These are phyloP conservation scores for Salarias fasciatus DNA, from an alignment of 2,797 vertebrate species.

Conservation along the genomic window DNA sequence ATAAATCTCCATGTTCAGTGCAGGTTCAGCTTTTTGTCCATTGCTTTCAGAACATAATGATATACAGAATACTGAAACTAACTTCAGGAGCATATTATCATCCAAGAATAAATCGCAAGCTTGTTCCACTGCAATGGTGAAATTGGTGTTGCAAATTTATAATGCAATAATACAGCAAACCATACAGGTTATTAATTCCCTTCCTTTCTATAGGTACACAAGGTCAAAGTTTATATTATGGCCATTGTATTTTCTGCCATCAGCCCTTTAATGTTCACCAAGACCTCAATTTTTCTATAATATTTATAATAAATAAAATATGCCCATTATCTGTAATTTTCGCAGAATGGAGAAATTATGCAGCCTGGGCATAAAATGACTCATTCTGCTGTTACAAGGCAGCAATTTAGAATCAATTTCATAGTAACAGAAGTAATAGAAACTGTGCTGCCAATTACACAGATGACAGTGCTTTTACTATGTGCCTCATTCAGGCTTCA, in stretches of 20 bases:
- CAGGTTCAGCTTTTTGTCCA: background rate
- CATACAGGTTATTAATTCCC: background rate
- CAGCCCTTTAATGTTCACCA: background rate
- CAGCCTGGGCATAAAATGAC: constrained; percentile 24
- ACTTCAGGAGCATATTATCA: constrained; percentile 12
- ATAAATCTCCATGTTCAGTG: background rate
- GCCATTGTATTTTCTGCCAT: background rate
- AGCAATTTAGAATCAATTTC: constrained; percentile 52
- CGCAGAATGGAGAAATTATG: constrained; percentile 23
- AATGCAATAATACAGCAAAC: constrained; percentile 1
- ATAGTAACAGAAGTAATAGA: constrained; percentile 32
- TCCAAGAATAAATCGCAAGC: background rate
- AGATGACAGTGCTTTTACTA: constrained; percentile 46
- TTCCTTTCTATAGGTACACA: background rate
- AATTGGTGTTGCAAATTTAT: constrained; percentile 4
- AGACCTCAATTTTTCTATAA: constrained; percentile 2
- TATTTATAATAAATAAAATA: constrained; percentile 26
- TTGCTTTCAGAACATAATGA: constrained; percentile 12
- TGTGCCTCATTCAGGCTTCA: constrained; percentile 41
- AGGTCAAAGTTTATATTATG: constrained; percentile 6
- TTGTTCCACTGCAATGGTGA: background rate
- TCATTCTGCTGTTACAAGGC: constrained; percentile 39
- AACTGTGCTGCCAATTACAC: constrained; percentile 47
- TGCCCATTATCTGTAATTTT: constrained; percentile 25
- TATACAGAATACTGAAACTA: constrained; percentile 1